Percentiles rank a stretch among this genome's conserved stretches.
phyloP scores from a whole-genome alignment of 2,797 vertebrate genomes.

The Melanotaenia pygmaea region DNA sequence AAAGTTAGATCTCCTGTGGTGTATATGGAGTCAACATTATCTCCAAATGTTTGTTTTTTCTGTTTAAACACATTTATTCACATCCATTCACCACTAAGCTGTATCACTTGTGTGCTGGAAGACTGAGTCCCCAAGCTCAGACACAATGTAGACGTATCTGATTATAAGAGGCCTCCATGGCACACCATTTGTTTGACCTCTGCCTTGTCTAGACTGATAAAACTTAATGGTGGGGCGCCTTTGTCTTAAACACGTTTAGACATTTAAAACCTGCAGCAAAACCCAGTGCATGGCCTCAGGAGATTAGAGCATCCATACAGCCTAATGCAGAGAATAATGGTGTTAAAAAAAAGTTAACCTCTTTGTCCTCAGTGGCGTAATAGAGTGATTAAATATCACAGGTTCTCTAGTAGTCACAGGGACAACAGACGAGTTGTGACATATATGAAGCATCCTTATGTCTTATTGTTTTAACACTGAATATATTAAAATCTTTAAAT shows the following conservation, averaged over 20 bases:
- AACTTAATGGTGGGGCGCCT: constrained; percentile 21
- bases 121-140: constrained; percentile 32
- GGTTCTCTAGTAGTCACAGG: too few relatives aligned
- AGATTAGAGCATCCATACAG: background rate
- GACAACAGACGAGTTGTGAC: too few relatives aligned
- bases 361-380: background rate
- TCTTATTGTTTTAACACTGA: background rate
- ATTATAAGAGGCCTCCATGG: constrained; percentile 56
- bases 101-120: constrained; percentile 17
- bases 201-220: constrained; percentile 51
- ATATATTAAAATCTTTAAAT: background rate
- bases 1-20: constrained; percentile 1
- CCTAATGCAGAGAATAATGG: background rate
- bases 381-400: too few relatives aligned
- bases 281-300: constrained; percentile 25
- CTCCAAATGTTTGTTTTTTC: background rate
- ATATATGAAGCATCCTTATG: too few relatives aligned
- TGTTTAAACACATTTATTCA: constrained; percentile 25
- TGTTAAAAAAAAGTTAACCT: background rate
- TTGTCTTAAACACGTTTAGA: constrained; percentile 22
- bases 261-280: constrained; percentile 41
- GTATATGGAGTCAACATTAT: constrained; percentile 17
- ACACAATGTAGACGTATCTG: constrained; percentile 48
- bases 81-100: constrained; percentile 17
- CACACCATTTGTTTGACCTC: constrained; percentile 62